Evolutionary conservation across 2,113 vertebrate genomes (phyloP).

Genomic region (Carassius auratus): DNA sequence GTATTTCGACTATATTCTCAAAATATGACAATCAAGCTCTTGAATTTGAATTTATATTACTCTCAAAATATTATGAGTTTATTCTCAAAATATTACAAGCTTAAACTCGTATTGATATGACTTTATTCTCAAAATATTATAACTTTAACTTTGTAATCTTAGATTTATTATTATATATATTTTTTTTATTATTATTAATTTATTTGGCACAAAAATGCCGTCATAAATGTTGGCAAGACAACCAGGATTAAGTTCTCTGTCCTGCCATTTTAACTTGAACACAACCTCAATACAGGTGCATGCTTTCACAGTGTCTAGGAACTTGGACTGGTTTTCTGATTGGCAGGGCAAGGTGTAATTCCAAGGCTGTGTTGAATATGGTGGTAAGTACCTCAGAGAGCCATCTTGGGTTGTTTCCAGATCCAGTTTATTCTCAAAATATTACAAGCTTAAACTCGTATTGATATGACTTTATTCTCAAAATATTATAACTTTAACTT

Average conservation of each 20-base stretch:
- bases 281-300: slow-evolving; percentile 12
- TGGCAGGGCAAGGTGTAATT: neutral
- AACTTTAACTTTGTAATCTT: neutral
- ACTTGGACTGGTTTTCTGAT: neutral
- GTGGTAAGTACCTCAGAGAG: neutral
- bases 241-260: neutral
- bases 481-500: neutral
- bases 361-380: too few relatives aligned
- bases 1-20: too few relatives aligned
- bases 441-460: too few relatives aligned
- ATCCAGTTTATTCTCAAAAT: too few relatives aligned
- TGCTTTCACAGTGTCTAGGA: neutral
- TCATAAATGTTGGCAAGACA: neutral
- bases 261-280: neutral
- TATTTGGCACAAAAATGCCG: neutral
- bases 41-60: too few relatives aligned
- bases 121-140: neutral
- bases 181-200: neutral
- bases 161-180: too few relatives aligned
- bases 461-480: neutral
- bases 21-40: too few relatives aligned
- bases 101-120: neutral
- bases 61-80: too few relatives aligned
- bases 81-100: too few relatives aligned
- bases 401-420: neutral